phyloP scores from a whole-genome alignment of 2,888 invertebrate genomes.

The Rhorus exstirpatorius region DNA sequence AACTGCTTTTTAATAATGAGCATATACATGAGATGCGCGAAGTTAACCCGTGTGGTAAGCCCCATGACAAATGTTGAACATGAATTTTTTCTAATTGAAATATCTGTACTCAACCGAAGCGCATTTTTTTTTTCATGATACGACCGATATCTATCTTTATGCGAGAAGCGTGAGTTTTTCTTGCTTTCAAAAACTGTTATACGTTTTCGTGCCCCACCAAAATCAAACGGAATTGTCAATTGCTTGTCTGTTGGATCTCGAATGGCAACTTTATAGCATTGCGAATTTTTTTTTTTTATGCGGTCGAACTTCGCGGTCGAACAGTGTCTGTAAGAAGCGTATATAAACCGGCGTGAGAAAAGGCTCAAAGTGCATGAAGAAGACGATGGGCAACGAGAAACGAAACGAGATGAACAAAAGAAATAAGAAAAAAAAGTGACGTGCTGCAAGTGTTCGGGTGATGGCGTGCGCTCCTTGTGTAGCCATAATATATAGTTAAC shows the following conservation, averaged over 20 bases:
- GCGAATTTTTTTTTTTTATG: constrained; percentile 32
- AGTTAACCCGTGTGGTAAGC: no score
- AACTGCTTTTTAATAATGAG: no score
- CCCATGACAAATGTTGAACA: not conserved
- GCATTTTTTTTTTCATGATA: no score
- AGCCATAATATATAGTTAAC: constrained; percentile 62
- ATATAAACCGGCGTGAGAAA: constrained; percentile 37
- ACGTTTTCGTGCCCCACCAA: no score
- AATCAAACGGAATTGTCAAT: not conserved
- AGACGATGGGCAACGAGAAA: constrained; percentile 37
- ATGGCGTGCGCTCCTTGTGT: constrained; percentile 45
- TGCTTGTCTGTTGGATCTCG: constrained; percentile 12
- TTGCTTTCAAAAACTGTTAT: no score
- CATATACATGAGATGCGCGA: no score
- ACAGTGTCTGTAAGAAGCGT: constrained; percentile 46
- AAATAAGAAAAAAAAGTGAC: constrained; percentile 24
- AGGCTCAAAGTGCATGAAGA: constrained; percentile 18
- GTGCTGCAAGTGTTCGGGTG: constrained; percentile 36
- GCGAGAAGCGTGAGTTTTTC: no score
- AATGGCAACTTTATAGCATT: constrained; percentile 45
- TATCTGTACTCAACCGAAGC: no score
- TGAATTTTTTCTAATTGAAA: not conserved
- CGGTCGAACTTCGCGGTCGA: constrained; percentile 58
- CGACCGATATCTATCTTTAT: no score
- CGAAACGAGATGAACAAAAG: constrained; percentile 35